Base-by-base conservation (phyloP, 2,888 invertebrate species). In the Abrostola triplasia region DNA sequence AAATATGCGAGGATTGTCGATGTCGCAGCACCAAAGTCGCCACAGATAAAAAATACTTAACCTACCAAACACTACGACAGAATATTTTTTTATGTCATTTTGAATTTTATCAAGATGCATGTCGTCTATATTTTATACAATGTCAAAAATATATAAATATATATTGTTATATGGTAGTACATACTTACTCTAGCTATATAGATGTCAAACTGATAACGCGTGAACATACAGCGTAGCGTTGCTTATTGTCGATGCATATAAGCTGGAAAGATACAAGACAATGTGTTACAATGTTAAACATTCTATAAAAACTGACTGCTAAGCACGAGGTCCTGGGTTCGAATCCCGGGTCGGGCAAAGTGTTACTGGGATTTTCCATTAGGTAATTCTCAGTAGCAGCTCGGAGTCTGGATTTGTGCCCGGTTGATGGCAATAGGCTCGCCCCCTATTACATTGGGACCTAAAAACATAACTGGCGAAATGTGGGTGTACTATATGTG, bases 161-260 rank as follows among this genome's bases (percentile, higher is more conserved):
- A 81, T 80, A 80, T 77, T 5, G 57, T 64, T 71, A 73, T 71
- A 68, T 67, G 79, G 75, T 80, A 80, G 67, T 79, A 82, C 77
- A 80, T 81, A 80, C 84, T 84, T 86, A 85, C 63, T 70, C 79
- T 86, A 85, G 47, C 73, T 81, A 82, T 72, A 74, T 78, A 70
- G 70, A 75, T 77, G 79, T 84, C 79, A 83, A 74, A 70, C 62
- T 65, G 62, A 59, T 79, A 66, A 70, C 64, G 76, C 67, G 65
- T 70, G 78, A 68, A 75, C 72, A 72, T 67, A 70, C 65, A 69
- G 81, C 82, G 79, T 70, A 79, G 84, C 86, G 75, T 77, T 82
- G 82, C 84, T 92, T 92, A 93, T 92, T 92, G 92, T 93, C 93
- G 88, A 89, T 87, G 91, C 90, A 85, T 87, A 84, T 88, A 91